Conservation (phyloP, 2,113 vertebrate genomes). For the Tragelaphus buxtoni region DNA sequence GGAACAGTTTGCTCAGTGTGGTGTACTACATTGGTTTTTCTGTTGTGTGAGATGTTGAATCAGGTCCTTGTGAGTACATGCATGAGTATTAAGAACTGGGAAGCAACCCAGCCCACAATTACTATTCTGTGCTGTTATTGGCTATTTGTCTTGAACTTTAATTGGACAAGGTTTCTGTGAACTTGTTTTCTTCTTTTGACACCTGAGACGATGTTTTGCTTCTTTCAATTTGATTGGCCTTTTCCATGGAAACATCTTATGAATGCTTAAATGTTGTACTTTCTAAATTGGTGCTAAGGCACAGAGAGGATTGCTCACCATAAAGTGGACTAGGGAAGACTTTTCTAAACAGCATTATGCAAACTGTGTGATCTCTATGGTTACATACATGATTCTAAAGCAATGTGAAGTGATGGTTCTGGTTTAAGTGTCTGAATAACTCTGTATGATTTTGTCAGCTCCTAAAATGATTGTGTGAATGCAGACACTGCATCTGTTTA, state of each 20-base stretch:
- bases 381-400: not conserved
- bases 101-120: not conserved
- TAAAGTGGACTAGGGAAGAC: not conserved
- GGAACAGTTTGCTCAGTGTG: constrained; percentile 28
- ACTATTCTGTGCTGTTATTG: not conserved
- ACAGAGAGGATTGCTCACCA: not conserved
- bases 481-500: not conserved
- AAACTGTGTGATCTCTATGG: not conserved
- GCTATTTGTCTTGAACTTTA: not conserved
- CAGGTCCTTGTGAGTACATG: not conserved
- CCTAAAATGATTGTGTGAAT: not conserved
- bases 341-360: not conserved
- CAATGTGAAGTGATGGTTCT: not conserved
- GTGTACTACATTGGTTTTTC: not conserved
- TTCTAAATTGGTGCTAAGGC: not conserved
- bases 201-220: not conserved
- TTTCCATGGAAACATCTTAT: not conserved
- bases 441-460: not conserved
- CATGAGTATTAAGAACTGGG: not conserved
- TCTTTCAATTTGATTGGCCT: not conserved
- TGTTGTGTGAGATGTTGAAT: not conserved
- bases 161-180: not conserved
- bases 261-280: not conserved
- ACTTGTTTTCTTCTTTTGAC: not conserved
- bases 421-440: not conserved